Evolutionary conservation across 2,113 vertebrate species (phyloP).

Genomic region (Solenodon paradoxus): DNA sequence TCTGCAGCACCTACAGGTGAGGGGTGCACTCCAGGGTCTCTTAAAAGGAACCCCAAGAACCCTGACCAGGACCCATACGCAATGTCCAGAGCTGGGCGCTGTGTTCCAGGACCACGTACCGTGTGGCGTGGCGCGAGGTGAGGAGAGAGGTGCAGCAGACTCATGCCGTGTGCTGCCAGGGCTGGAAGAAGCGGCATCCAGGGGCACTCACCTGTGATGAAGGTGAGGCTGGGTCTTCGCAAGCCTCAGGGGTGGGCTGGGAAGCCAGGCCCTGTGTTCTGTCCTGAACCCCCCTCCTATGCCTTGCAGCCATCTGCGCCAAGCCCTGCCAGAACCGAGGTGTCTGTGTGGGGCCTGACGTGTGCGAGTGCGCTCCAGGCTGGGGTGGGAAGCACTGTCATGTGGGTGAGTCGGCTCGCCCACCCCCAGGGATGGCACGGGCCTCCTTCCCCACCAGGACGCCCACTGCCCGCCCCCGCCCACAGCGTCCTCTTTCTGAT

Average conservation of each 20-base stretch:
- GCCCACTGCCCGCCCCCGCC: background rate
- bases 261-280: rapidly evolving
- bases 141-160: conserved; percentile 70
- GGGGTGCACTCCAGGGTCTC: background rate
- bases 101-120: conserved; percentile 76
- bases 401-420: conserved; percentile 68
- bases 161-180: conserved; percentile 76
- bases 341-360: conserved; percentile 63
- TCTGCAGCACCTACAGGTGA: conserved; percentile 83
- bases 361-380: conserved; percentile 74
- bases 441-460: rapidly evolving
- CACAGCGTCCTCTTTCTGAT: background rate
- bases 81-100: background rate
- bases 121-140: conserved; percentile 73
- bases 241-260: background rate
- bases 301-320: conserved; percentile 73
- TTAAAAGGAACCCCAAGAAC: background rate
- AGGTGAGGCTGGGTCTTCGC: conserved; percentile 64
- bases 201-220: conserved; percentile 78
- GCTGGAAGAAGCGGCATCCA: conserved; percentile 77
- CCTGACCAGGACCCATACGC: background rate
- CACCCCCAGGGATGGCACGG: background rate
- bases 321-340: conserved; percentile 79
- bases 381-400: conserved; percentile 81
- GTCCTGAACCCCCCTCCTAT: background rate